Base-by-base conservation (phyloP, 2,888 invertebrate species). In the Strigamia maritima region DNA sequence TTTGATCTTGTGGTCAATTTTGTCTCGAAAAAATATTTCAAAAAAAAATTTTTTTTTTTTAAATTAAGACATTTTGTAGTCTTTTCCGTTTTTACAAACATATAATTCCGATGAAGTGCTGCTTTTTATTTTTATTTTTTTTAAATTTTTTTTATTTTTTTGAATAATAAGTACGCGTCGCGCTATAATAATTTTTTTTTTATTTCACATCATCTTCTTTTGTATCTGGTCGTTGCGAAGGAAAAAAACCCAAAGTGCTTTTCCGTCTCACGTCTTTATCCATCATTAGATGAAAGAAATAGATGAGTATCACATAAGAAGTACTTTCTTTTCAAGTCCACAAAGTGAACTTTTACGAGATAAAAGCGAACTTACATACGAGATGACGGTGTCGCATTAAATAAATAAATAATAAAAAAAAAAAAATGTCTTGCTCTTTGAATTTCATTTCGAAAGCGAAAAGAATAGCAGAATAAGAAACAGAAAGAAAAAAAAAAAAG, bases 261-360 rank as follows among this genome's bases (percentile, higher is more conserved):
- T 65, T 49, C 65, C 65, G 65, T 65, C 65, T 65, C 65, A 24
- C 65, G 65, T 65, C 65, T 65, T 65, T 65, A 65, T 65, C 65
- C 65, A 65, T 65, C 65, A 65, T 65, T 65, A 65, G 65, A 65
- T 65, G 65, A 65, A 65, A 65, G 65, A 65, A 65, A 65, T 65
- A 65, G 65, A 65, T 65, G 65, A 65, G 65, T 65, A 65, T 65
- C 65, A 14, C 65, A 49, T 49, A 65, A 65, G 65, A 65, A 65
- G 65, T 65, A 65, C 65, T 65, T 65, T 65, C 65, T 49, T 49
- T 49, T 49, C 65, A 26, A 65, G 65, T 65, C 65, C 65, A 65
- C 65, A 65, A 65, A 65, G 65, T 65, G 65, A 65, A 65, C 12
- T 65, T 65, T 65, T 65, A 65, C 65, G 65, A 65, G 65, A 65